Conservation (phyloP, 1,140 invertebrate species). For the Zaprionus camerounensis region DNA sequence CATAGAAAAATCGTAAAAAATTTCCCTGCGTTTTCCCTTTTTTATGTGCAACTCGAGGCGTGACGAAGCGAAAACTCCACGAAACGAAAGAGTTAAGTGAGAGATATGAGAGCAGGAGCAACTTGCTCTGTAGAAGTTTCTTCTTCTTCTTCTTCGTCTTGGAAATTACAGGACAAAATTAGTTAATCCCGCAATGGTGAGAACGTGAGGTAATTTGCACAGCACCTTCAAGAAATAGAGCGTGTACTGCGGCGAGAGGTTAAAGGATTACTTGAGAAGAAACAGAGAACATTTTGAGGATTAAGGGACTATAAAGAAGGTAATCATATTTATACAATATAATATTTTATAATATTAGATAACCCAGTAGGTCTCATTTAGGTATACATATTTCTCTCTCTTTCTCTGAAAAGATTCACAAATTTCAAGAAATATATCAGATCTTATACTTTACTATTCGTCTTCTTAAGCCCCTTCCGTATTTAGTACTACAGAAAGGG, state of each 20-base stretch:
- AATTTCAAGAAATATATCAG: not conserved
- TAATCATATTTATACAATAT: not conserved
- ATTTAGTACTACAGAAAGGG: not conserved
- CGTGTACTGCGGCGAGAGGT: not conserved
- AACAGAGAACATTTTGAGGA: not conserved
- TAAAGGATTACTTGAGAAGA: not conserved
- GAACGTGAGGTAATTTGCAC: conserved; percentile 52
- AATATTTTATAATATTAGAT: not conserved
- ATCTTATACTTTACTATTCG: not conserved
- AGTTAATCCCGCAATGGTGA: conserved; percentile 51
- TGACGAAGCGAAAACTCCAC: conserved; percentile 54
- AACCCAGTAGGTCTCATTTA: too few species aligned
- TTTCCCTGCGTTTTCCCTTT: conserved; percentile 43
- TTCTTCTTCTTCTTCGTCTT: not conserved
- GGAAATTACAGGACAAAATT: conserved; percentile 55
- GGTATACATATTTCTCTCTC: too few species aligned
- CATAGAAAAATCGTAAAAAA: conserved; percentile 77
- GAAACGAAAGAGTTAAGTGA: conserved; percentile 45
- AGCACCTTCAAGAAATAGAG: conserved; percentile 9
- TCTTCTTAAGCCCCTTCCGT: not conserved
- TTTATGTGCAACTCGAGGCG: conserved; percentile 59
- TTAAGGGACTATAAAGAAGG: not conserved
- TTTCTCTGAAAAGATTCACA: too few species aligned
- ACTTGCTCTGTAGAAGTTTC: conserved; percentile 25
- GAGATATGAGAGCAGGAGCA: conserved; percentile 18